These are phyloP conservation scores for Lemur catta DNA, from an alignment of 2,797 vertebrate genomes.

Conservation along the genomic window DNA sequence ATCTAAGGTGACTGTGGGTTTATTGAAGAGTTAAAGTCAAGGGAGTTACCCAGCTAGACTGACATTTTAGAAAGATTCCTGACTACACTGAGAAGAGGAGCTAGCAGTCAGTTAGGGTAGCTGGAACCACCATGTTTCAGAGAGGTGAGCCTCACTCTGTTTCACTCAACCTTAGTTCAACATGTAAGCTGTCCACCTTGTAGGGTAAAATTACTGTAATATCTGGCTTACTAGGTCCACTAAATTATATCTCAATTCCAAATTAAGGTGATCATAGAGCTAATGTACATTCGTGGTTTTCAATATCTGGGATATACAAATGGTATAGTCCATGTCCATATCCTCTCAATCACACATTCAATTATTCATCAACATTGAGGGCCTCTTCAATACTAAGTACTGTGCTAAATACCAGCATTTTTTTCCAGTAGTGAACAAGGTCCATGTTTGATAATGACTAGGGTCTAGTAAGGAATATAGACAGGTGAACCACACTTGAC, in stretches of 20 bases:
- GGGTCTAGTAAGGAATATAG: not conserved
- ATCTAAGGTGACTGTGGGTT: not conserved
- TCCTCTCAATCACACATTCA: not conserved
- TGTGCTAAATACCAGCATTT: not conserved
- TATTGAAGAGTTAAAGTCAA: not conserved
- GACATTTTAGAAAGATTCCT: not conserved
- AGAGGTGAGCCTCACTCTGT: not conserved
- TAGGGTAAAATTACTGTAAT: not conserved
- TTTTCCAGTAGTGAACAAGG: not conserved
- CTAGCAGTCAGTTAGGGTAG: not conserved
- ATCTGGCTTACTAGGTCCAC: not conserved
- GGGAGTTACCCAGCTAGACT: not conserved
- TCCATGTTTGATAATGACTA: not conserved
- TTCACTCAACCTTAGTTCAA: not conserved
- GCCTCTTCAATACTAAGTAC: not conserved
- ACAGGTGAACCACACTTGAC: conserved; percentile 18
- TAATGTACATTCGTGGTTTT: not conserved
- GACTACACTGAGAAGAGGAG: not conserved
- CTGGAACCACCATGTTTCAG: not conserved
- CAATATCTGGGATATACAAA: not conserved
- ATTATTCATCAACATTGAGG: not conserved
- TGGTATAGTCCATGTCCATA: not conserved
- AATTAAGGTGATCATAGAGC: not conserved
- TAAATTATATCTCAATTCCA: not conserved
- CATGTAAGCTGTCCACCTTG: not conserved